Conservation (phyloP, 2,797 vertebrate species). For the Intellagama lesueurii region DNA sequence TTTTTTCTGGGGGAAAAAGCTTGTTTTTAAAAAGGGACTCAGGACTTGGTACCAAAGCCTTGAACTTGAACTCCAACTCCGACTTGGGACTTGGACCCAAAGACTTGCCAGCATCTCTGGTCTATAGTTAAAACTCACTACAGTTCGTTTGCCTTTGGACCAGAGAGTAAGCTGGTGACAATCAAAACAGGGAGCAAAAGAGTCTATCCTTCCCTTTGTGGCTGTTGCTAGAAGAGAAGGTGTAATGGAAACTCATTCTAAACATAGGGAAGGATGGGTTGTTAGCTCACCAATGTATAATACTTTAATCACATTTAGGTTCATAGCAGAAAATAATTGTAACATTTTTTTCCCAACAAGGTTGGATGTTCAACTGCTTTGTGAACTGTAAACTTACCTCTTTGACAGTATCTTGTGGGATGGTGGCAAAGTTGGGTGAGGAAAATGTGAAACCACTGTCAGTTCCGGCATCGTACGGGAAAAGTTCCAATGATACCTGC, state of each 20-base stretch:
- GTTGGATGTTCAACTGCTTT: no score
- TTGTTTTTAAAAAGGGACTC: no score
- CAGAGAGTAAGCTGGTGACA: background rate
- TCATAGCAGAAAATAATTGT: background rate
- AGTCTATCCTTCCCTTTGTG: background rate
- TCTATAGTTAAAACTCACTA: background rate
- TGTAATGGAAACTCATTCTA: background rate
- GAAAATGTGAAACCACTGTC: constrained; percentile 99
- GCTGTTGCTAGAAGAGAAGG: background rate
- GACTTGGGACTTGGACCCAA: no score
- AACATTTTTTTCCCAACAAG: background rate
- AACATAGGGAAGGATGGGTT: no score
- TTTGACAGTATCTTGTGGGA: constrained; percentile 93
- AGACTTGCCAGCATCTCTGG: no score
- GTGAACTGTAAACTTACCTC: constrained; percentile 78
- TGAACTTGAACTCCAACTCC: no score
- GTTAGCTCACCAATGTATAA: background rate
- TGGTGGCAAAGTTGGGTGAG: constrained; percentile 95
- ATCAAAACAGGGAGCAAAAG: background rate
- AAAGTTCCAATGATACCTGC: constrained; percentile 85
- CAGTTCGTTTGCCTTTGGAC: background rate
- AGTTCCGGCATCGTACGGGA: constrained; percentile 93
- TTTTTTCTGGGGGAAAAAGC: no score
- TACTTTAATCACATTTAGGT: background rate
- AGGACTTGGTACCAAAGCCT: no score